phyloP scores from a whole-genome alignment of 1,140 invertebrate species.

The Argopecten irradians region DNA sequence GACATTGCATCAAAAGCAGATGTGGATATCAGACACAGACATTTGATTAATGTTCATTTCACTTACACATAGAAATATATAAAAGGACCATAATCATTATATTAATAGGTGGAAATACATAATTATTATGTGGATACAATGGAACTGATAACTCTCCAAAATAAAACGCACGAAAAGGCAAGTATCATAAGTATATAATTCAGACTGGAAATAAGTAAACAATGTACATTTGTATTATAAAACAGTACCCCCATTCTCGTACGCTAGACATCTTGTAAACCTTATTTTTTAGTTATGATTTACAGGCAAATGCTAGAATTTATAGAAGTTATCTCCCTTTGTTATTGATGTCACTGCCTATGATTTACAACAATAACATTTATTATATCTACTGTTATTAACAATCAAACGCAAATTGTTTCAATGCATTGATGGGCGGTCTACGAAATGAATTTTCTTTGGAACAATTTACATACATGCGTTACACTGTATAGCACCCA shows the following conservation, averaged over 20 bases:
- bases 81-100: not conserved
- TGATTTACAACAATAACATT: too few species aligned
- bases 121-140: not conserved
- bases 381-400: too few species aligned
- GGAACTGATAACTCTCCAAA: not conserved
- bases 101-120: not conserved
- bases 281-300: not conserved
- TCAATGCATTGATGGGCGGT: too few species aligned
- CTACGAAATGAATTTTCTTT: too few species aligned
- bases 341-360: too few species aligned
- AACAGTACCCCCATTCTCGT: too few species aligned
- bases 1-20: not conserved
- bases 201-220: not conserved
- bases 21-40: too few species aligned
- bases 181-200: not conserved
- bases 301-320: too few species aligned
- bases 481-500: not conserved
- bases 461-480: not conserved
- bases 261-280: too few species aligned
- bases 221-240: not conserved
- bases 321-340: not conserved
- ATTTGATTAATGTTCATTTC: too few species aligned
- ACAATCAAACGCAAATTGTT: too few species aligned
- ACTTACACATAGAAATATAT: not conserved
- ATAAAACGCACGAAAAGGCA: too few species aligned